Evolutionary conservation across 2,797 vertebrate genomes (phyloP).

Genomic region (Paguma larvata): DNA sequence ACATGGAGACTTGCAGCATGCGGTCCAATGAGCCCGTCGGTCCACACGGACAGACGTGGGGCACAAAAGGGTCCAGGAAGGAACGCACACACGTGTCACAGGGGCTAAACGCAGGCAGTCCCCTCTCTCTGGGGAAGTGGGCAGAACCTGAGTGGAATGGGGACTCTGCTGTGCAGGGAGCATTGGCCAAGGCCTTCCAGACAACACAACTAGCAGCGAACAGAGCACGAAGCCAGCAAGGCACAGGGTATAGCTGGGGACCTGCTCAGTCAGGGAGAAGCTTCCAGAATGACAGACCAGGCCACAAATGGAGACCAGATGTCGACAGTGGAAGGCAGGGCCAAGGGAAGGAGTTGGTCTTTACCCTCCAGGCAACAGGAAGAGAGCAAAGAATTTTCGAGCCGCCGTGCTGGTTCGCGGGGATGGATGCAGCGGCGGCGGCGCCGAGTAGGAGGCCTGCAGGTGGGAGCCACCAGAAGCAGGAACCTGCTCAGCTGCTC

Average conservation of each 20-base stretch:
- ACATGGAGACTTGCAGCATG: not conserved
- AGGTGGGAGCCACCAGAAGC: not conserved
- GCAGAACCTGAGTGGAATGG: not conserved
- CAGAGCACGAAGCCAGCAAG: not conserved
- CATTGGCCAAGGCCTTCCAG: not conserved
- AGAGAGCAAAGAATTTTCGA: not conserved
- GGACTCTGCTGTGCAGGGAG: not conserved
- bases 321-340: not conserved
- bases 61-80: not conserved
- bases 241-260: not conserved
- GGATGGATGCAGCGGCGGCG: not conserved
- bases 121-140: not conserved
- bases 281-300: not conserved
- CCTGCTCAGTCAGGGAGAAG: not conserved
- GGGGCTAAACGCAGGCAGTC: not conserved
- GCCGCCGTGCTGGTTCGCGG: not conserved
- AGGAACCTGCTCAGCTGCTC: not conserved
- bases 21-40: not conserved
- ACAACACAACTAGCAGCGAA: not conserved
- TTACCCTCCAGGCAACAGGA: not conserved
- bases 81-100: not conserved
- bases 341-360: not conserved
- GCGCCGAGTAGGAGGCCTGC: not conserved
- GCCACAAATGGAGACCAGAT: conserved; percentile 20
- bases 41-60: not conserved